Base-by-base conservation (phyloP, 1,140 invertebrate species). In the Coboldia fuscipes region DNA sequence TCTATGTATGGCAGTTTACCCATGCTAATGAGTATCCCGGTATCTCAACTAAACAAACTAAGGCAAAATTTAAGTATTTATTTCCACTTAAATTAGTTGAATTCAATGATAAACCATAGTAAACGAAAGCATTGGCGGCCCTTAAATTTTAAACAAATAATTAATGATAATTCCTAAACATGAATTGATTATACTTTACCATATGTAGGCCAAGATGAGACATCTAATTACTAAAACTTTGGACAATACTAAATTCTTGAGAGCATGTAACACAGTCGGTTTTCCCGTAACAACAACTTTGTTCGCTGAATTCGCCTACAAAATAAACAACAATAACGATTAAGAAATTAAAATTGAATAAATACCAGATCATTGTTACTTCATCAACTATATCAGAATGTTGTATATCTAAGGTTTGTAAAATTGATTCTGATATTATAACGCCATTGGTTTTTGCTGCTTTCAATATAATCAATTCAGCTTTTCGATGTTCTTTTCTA, bases 101-200 rank as follows among this genome's bases (percentile, higher is more conserved):
- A 43, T 76, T 77, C 14, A 79, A 53, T 0, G 73, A 72, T 9
- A 81, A 47, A 3, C 75, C 77, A 44, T 78, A 80, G 42, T 69
- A 81, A 2, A 78, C 65, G 35, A 76, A 68, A 4, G 68, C 63
- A 50, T 72, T 73, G 3, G 72, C 65, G 13, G 65, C 63, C 73
- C 73, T 75, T 35, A 21, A 23, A 23, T 23, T 23, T 7, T 12
- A 23, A 23, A 23, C 12, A 5, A 12, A 23, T 7, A 7, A 23
- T 7, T 5, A 23, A 23, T 23, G 14, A 15, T 23, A 32, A 12
- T 2, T n/a, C 14, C 39, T 29, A 37, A 16, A 15, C 8, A 36
- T 27, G 15, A 33, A n/a, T 31, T 34, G 44, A 51, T 56, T 43
- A 34, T 46, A 45, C 42, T 52, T 49, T 42, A 62, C 61, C 60